A percentile compares a stretch with the other conserved stretches of the same genome.
Evolutionary conservation across 2,113 vertebrate genomes (phyloP).

Genomic region (Pelmatolapia mariae): DNA sequence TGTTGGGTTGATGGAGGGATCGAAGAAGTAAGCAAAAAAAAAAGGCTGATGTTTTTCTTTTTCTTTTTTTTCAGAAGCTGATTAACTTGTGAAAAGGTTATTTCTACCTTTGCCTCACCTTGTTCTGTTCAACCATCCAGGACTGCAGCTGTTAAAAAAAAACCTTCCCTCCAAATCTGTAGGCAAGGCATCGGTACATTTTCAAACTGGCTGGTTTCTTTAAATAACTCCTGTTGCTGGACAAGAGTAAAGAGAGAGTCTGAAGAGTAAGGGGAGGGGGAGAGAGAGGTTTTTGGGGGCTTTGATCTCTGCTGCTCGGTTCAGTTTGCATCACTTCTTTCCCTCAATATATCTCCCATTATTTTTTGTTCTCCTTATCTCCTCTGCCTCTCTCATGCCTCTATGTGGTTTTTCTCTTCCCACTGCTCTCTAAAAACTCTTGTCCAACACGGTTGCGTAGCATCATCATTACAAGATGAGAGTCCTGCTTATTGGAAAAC

Average conservation of each 20-base stretch:
- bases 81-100: conserved; percentile 24
- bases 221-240: conserved; percentile 73
- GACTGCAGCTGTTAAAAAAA: conserved; percentile 5
- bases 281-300: conserved; percentile 3
- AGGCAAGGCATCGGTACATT: conserved; percentile 8
- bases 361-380: background rate
- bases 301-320: conserved; percentile 51
- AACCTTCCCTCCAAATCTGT: conserved; percentile 13
- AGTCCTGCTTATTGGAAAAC: background rate
- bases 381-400: background rate
- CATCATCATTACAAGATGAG: background rate
- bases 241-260: conserved; percentile 32
- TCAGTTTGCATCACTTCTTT: conserved; percentile 44
- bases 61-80: background rate
- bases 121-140: background rate
- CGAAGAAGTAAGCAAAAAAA: conserved; percentile 15
- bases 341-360: background rate
- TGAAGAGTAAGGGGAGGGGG: conserved; percentile 25
- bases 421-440: background rate
- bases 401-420: background rate
- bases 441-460: background rate
- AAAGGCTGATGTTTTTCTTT: conserved; percentile 9
- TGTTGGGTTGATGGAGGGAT: conserved; percentile 55
- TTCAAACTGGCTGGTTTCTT: conserved; percentile 48
- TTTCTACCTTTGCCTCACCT: background rate